Evolutionary conservation across 92 coral and sea anemone species (phyloP).

Genomic region (Nematostella vectensis): DNA sequence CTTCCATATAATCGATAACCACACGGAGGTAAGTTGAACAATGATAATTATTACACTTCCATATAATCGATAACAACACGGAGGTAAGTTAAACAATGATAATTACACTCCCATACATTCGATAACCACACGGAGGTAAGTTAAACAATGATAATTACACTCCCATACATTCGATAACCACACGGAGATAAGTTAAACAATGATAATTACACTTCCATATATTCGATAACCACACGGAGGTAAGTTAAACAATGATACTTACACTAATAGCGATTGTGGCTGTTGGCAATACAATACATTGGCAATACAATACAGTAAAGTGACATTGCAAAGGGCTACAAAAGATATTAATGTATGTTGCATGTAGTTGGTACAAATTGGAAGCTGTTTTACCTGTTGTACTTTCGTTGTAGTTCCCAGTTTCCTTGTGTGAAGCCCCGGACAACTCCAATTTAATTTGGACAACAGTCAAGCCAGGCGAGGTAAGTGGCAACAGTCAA

Average conservation of each 20-base stretch:
- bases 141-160: neutral
- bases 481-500: constrained; percentile 41
- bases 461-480: constrained; percentile 77
- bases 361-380: no score
- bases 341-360: no score
- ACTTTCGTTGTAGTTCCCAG: constrained; percentile 56
- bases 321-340: no score
- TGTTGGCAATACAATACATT: no score
- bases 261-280: no score
- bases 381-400: no score
- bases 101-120: constrained; percentile 53
- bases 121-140: constrained; percentile 80
- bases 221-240: constrained; percentile 75
- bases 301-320: no score
- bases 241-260: constrained; percentile 14
- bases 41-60: neutral
- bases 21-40: constrained; percentile 68
- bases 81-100: neutral
- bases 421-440: constrained; percentile 60
- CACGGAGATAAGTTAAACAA: neutral
- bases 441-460: constrained; percentile 43
- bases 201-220: constrained; percentile 80
- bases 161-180: neutral
- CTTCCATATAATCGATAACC: constrained; percentile 68
- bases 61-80: neutral